Evolutionary conservation across 2,113 vertebrate genomes (phyloP).

Genomic region (Hepsetus odoe): DNA sequence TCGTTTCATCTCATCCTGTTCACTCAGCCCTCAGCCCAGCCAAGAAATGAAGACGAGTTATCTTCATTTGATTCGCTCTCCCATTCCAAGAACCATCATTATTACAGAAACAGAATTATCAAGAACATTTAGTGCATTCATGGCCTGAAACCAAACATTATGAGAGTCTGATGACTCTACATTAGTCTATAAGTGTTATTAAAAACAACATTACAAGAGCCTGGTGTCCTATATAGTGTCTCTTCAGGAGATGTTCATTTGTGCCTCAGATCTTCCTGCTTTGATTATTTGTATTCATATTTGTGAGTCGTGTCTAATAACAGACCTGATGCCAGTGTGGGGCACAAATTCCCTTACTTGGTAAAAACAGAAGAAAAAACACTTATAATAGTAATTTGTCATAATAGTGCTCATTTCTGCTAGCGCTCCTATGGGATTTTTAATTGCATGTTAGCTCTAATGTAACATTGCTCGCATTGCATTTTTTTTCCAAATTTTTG

Average conservation of each 20-base stretch:
- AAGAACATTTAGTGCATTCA: background rate
- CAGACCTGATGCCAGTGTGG: too few relatives aligned
- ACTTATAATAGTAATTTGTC: too few relatives aligned
- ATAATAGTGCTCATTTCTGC: too few relatives aligned
- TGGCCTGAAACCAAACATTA: background rate
- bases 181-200: background rate
- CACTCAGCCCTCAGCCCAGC: conserved; percentile 22
- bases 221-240: background rate
- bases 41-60: conserved; percentile 39
- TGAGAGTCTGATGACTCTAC: background rate
- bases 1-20: conserved; percentile 29
- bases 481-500: too few relatives aligned
- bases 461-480: too few relatives aligned
- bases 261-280: background rate
- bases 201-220: background rate
- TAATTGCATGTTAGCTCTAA: too few relatives aligned
- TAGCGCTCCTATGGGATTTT: too few relatives aligned
- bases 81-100: conserved; percentile 3
- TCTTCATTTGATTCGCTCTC: conserved; percentile 24
- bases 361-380: too few relatives aligned
- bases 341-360: too few relatives aligned
- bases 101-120: background rate
- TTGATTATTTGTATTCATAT: background rate
- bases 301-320: background rate
- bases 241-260: background rate